Base-by-base conservation (phyloP, 2,113 vertebrate genomes). In the Anarhynchus alexandrinus region DNA sequence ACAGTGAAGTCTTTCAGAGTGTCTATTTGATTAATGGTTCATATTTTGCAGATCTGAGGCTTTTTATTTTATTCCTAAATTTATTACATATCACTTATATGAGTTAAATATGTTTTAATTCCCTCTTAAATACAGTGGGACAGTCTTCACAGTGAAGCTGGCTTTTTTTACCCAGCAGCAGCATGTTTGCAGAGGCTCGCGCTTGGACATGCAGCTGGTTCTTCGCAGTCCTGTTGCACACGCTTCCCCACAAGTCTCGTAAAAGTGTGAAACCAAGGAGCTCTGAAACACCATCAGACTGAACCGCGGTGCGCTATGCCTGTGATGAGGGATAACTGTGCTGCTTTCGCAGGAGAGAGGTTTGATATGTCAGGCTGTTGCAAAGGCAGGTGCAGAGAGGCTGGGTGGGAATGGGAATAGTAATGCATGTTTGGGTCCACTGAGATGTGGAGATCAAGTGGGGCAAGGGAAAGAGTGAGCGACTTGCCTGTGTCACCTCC, bases 11-110 rank as follows among this genome's bases (percentile, higher is more conserved):
- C 80, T 93, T 70, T 80, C 42, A 70, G 61, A 86, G 88, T 23
- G 62, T 58, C 79, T 92, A 1, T 79, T 76, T 87, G 85, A 96
- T 93, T 92, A 94, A 95, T 83, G 55, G n/a, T 47, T 96, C 76
- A 1, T 92, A 36, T 90, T 96, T 92, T 90, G 85, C 76, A 78
- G 51, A 86, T 90, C 88, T 62, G 72, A 73, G 40, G 78, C 71
- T 74, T 95, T 88, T 79, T 72, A 76, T 93, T 90, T 94, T 70
- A 73, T 88, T 96, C 87, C 93, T 87, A 40, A 65, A 93, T 90
- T 62, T 93, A 92, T 86, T 90, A 86, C 64, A 9, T 92, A 65
- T 62, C 71, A 42, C 43, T 90, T 88, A 20, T 5, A 27, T 0
- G 4, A 77, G 54, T 88, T 93, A 92, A 93, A 71, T 88, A 54